A percentile compares a stretch with the other conserved stretches of the same genome.
Evolutionary conservation across 2,113 vertebrate species (phyloP).

Genomic region (Turnix velox): DNA sequence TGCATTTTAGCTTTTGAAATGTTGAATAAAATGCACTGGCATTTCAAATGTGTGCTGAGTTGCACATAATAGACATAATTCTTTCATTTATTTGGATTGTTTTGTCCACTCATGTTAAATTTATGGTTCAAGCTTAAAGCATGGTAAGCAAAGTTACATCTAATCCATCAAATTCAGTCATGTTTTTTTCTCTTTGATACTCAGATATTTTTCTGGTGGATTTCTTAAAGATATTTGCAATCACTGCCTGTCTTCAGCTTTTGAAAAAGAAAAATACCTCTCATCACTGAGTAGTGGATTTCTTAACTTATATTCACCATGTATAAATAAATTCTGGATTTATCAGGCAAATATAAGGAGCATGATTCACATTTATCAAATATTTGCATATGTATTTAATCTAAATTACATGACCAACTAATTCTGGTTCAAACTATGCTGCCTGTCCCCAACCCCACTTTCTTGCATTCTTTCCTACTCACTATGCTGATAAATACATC

Average conservation of each 20-base stretch:
- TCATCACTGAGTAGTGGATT: not conserved
- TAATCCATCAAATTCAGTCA: not conserved
- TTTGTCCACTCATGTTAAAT: not conserved
- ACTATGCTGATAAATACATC: not conserved
- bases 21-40: not conserved
- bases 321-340: not conserved
- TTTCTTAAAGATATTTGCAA: not conserved
- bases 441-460: not conserved
- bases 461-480: rapidly evolving
- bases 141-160: not conserved
- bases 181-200: not conserved
- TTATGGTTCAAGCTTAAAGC: not conserved
- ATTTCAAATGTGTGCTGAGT: not conserved
- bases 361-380: not conserved
- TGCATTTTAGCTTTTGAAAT: not conserved
- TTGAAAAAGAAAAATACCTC: not conserved
- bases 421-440: not conserved
- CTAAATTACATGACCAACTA: not conserved
- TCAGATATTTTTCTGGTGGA: not conserved
- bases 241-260: not conserved
- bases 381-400: not conserved
- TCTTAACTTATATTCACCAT: not conserved
- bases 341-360: not conserved
- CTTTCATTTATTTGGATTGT: not conserved
- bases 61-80: not conserved